Evolutionary conservation across 2,797 vertebrate species (phyloP), one percentile per base, ranked within the genome.

Genomic region (Craterocephalus amniculus): DNA sequence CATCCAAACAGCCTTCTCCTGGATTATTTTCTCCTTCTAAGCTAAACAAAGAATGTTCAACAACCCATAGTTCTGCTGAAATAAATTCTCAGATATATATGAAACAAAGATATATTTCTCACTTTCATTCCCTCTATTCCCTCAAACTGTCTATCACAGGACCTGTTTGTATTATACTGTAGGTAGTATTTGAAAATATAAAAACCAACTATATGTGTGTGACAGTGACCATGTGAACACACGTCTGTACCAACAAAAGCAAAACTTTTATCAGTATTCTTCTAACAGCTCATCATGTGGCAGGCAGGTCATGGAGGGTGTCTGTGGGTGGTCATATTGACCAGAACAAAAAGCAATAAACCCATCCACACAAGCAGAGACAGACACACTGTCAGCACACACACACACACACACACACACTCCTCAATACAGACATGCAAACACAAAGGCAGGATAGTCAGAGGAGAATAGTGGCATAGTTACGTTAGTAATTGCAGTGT

Each of bases 401-500:
- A 7, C 45, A 57, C 63, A 38, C 24, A 26, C 52, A 64, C 22
- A 22, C 9, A 7, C 45, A 57, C 63, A 38, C 24, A 26, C 52
- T n/a, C 27, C 45, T 32, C 1, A 45, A 70, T 9, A 34, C 63
- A 43, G 22, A n/a, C 62, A 40, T 27, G 60, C 56, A 56, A 35
- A 71, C 74, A 66, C 54, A 29, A 35, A 63, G 24, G 67, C 40
- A 14, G 40, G 6, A 43, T 43, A 43, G 40, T 43, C 40, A 43
- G 40, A 43, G 67, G 20, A n/a, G 63, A 60, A 68, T 1, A 36
- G 63, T 57, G 63, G 69, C 18, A 16, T 68, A 74, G 83, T 29
- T 20, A 65, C 78, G 79, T 59, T 26, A 69, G 67, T 90, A 89
- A 92, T 87, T 83, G 73, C 76, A 65, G 52, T 13, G 71, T 35